A percentile compares a stretch with the other conserved stretches of the same genome.
Evolutionary conservation across 1,140 invertebrate species (phyloP).

Genomic region (Trichonephila clavata): DNA sequence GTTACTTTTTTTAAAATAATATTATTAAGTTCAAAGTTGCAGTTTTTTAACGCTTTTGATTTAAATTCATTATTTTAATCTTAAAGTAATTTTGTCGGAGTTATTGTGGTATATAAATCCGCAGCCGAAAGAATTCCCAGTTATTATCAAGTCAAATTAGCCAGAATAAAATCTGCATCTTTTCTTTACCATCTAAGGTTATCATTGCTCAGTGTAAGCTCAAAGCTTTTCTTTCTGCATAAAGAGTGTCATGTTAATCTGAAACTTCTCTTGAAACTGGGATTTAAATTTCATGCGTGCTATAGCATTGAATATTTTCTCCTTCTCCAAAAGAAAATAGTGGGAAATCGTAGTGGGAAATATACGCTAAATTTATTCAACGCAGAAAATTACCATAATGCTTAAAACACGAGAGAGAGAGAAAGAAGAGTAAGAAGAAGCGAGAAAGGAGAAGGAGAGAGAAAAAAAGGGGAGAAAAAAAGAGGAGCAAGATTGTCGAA

Average conservation of each 20-base stretch:
- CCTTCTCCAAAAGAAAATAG: conserved; percentile 36
- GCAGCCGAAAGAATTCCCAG: background rate
- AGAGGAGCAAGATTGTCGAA: conserved; percentile 65
- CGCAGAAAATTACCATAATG: conserved; percentile 74
- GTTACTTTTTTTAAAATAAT: too few relatives aligned
- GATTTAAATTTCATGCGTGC: conserved; percentile 66
- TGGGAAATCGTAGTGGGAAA: conserved; percentile 14
- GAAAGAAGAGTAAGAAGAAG: conserved; percentile 42
- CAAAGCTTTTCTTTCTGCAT: conserved; percentile 28
- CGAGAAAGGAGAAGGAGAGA: conserved; percentile 10
- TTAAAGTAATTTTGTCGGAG: background rate
- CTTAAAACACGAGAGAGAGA: conserved; percentile 67
- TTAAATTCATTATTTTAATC: background rate
- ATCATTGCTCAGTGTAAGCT: conserved; percentile 39
- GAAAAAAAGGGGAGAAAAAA: background rate
- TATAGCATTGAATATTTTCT: conserved; percentile 52
- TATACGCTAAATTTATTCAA: conserved; percentile 73
- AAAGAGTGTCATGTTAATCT: conserved; percentile 61
- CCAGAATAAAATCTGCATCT: conserved; percentile 39
- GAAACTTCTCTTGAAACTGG: conserved; percentile 2
- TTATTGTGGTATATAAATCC: background rate
- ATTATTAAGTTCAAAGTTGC: too few relatives aligned
- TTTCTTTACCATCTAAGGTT: conserved; percentile 36
- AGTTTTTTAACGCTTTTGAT: background rate
- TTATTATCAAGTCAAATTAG: conserved; percentile 63